Conservation (phyloP, 1,140 invertebrate species). For the Stenopsyche tienmushanensis region DNA sequence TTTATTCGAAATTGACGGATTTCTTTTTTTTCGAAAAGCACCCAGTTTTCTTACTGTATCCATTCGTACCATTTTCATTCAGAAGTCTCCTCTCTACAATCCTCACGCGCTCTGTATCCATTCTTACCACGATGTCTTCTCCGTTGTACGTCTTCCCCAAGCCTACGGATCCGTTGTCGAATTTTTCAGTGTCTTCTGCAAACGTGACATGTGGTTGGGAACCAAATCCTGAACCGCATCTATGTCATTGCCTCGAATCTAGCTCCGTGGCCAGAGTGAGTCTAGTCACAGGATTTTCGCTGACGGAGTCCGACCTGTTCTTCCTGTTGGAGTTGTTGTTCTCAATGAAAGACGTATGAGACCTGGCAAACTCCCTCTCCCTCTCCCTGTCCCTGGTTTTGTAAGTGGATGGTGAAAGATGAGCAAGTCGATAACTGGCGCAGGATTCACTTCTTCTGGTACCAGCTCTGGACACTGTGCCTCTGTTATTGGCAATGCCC, state of each 20-base stretch:
- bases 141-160: too few relatives aligned
- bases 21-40: constrained; percentile 35
- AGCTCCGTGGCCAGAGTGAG: constrained; percentile 51
- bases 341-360: constrained; percentile 53
- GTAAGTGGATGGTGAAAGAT: constrained; percentile 52
- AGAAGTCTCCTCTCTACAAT: constrained; percentile 5
- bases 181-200: neutral
- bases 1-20: constrained; percentile 36
- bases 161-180: neutral
- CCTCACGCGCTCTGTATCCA: constrained; percentile 3
- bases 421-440: constrained; percentile 51
- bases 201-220: constrained; percentile 9
- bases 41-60: constrained; percentile 10
- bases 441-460: constrained; percentile 49
- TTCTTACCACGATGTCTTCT: constrained; percentile 22
- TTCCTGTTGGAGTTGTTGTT: constrained; percentile 51
- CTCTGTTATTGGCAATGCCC: constrained; percentile 47
- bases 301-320: constrained; percentile 48
- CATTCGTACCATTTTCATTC: neutral
- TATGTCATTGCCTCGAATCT: constrained; percentile 38
- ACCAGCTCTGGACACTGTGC: constrained; percentile 31
- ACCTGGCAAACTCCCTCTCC: constrained; percentile 47
- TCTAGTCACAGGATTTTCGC: constrained; percentile 48
- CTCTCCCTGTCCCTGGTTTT: constrained; percentile 50
- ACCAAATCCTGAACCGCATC: constrained; percentile 1